phyloP scores from a whole-genome alignment of 2,797 vertebrate species.

The Lepilemur ruficaudatus region DNA sequence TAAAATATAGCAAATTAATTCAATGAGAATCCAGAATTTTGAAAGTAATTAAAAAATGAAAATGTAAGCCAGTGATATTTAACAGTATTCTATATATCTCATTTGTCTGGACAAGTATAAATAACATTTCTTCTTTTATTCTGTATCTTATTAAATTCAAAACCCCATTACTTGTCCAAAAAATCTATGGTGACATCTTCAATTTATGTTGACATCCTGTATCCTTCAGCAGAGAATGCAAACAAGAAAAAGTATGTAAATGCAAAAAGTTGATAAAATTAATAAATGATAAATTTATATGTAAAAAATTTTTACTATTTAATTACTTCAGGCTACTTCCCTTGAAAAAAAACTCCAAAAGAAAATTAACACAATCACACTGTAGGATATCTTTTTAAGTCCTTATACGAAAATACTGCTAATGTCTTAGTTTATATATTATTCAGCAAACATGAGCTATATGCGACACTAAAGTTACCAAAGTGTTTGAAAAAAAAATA shows the following conservation, averaged over 20 bases:
- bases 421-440: not conserved
- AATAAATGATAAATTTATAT: not conserved
- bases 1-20: conserved; percentile 25
- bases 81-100: not conserved
- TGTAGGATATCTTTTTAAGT: not conserved
- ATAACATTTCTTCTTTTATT: not conserved
- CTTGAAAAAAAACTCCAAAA: conserved; percentile 6
- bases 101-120: not conserved
- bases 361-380: not conserved
- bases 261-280: conserved; percentile 12
- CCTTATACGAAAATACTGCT: not conserved
- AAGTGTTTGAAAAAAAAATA: not conserved
- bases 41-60: conserved; percentile 47
- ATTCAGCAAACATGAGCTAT: not conserved
- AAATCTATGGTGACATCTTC: conserved; percentile 28
- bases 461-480: not conserved
- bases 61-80: conserved; percentile 4
- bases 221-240: not conserved
- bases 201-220: conserved; percentile 1
- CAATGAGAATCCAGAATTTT: not conserved
- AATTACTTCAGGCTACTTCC: not conserved
- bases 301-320: conserved; percentile 3
- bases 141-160: conserved; percentile 49
- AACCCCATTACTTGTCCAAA: conserved; percentile 33
- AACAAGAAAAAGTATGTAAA: conserved; percentile 8